Evolutionary conservation across 2,888 invertebrate genomes (phyloP).

Genomic region (Lasioglossum villosulum): DNA sequence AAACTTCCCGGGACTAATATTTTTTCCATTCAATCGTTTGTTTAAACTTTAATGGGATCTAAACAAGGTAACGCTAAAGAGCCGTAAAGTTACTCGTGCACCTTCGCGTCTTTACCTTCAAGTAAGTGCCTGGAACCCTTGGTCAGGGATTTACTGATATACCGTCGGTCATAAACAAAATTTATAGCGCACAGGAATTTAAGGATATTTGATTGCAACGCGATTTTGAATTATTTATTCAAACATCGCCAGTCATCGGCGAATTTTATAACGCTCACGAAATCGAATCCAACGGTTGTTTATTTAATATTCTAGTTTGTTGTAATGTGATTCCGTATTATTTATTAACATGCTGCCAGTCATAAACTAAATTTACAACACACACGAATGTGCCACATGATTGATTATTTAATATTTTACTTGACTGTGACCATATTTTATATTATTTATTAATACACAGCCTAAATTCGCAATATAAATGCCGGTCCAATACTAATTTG

Average conservation of each 20-base stretch:
- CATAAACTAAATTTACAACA: background rate
- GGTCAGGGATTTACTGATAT: background rate
- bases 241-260: background rate
- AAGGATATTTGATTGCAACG: background rate
- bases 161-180: background rate
- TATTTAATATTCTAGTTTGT: background rate
- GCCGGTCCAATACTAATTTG: background rate
- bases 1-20: slow-evolving; percentile 49
- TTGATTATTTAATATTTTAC: background rate
- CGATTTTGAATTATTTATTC: background rate
- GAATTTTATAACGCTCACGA: background rate
- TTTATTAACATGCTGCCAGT: background rate
- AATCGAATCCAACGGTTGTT: background rate
- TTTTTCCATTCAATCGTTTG: slow-evolving; percentile 40
- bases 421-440: background rate
- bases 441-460: background rate
- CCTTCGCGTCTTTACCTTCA: background rate
- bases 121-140: background rate
- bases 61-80: slow-evolving; percentile 31
- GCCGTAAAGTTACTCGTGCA: slow-evolving; percentile 11
- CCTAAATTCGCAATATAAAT: background rate
- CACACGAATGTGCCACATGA: background rate
- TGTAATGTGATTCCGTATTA: background rate
- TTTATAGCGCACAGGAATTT: background rate
- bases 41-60: slow-evolving; percentile 40